Evolutionary conservation across 2,797 vertebrate genomes (phyloP).

Genomic region (Lophura swinhoii): DNA sequence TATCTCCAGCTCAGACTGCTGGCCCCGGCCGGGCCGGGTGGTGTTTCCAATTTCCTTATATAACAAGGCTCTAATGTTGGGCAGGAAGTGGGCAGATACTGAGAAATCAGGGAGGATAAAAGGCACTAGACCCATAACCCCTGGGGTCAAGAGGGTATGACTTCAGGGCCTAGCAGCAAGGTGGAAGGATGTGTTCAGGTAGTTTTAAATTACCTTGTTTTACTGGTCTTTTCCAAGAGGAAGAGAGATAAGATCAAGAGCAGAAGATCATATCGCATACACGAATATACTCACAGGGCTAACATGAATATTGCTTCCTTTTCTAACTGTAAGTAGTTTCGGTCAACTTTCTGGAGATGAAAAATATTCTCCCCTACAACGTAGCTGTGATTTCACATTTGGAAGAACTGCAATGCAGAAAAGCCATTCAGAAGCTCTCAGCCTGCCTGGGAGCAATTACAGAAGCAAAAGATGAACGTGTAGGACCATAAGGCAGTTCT

Average conservation of each 20-base stretch:
- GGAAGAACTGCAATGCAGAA: background rate
- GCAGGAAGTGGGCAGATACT: conserved; percentile 81
- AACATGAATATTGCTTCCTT: background rate
- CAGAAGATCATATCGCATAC: conserved; percentile 27
- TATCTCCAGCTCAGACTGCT: conserved; percentile 74
- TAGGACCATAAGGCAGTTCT: background rate
- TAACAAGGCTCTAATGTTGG: conserved; percentile 79
- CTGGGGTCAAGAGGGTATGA: conserved; percentile 79
- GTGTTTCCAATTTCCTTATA: conserved; percentile 88
- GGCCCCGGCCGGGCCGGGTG: conserved; percentile 30
- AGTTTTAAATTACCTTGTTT: conserved; percentile 78
- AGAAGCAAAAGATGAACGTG: background rate
- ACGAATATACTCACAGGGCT: conserved; percentile 25
- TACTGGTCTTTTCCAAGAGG: conserved; percentile 69
- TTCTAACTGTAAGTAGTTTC: background rate
- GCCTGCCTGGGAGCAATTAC: background rate
- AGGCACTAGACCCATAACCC: conserved; percentile 81
- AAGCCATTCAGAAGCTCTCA: accelerated
- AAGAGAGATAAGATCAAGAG: conserved; percentile 73
- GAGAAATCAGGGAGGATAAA: conserved; percentile 81
- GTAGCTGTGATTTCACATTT: background rate
- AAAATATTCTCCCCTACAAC: background rate
- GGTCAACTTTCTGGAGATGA: background rate
- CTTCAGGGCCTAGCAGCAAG: conserved; percentile 74
- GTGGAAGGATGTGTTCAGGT: conserved; percentile 83